These are phyloP conservation scores for Alosa alosa DNA, from an alignment of 2,113 vertebrate genomes.

Conservation along the genomic window DNA sequence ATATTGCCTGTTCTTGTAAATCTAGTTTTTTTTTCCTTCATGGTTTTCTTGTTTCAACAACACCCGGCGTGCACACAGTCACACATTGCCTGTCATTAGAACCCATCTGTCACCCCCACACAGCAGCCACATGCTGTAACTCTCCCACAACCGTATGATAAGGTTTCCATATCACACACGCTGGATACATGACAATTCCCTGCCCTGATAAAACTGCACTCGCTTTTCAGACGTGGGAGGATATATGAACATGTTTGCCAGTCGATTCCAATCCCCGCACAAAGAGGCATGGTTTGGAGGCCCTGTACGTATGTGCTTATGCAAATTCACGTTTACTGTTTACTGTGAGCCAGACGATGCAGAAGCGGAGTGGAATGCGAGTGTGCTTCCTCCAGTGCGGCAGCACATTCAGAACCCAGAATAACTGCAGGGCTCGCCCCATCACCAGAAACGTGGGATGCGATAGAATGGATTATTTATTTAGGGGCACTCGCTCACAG, in stretches of 20 bases:
- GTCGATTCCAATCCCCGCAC: neutral
- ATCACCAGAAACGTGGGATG: neutral
- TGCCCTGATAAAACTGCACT: neutral
- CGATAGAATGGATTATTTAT: slow-evolving; percentile 9
- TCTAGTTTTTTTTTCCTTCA: neutral
- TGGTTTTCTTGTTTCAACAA: neutral
- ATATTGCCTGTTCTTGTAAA: neutral
- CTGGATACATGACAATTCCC: neutral
- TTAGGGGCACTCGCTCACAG: neutral
- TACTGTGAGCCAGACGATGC: neutral
- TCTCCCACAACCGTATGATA: neutral
- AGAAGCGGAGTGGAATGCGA: neutral
- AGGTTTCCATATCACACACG: neutral
- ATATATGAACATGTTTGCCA: neutral
- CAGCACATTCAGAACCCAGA: neutral
- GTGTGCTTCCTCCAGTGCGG: neutral
- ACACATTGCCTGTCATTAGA: neutral
- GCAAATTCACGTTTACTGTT: neutral
- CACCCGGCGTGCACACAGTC: neutral
- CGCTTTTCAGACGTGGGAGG: neutral
- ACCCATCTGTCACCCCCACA: neutral
- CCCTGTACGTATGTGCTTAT: neutral
- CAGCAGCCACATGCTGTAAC: neutral
- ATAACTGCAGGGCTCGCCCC: neutral
- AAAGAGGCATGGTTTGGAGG: neutral